Percentiles rank a stretch among this genome's conserved stretches.
Evolutionary conservation across 2,797 vertebrate genomes (phyloP).

Genomic region (Pseudocheirus occidentalis): DNA sequence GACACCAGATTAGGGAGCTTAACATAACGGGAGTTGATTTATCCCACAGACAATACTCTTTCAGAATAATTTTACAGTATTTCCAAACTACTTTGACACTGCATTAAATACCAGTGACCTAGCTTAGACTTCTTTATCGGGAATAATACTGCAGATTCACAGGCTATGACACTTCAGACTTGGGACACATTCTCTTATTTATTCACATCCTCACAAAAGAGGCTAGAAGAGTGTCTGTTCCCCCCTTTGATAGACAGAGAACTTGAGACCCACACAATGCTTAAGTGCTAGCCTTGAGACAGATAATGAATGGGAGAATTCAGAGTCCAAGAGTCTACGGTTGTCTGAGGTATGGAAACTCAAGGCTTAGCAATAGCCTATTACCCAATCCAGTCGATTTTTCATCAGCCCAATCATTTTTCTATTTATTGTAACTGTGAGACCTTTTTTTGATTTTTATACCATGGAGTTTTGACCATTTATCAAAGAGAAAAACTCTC

Average conservation of each 20-base stretch:
- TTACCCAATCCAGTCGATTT: neutral
- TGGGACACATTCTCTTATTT: neutral
- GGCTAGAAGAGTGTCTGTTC: neutral
- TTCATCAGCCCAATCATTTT: neutral
- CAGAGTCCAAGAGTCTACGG: neutral
- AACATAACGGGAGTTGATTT: neutral
- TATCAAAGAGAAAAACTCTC: neutral
- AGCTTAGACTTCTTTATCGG: neutral
- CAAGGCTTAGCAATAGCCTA: neutral
- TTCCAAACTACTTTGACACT: constrained; percentile 27
- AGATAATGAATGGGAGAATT: neutral
- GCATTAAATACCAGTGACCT: constrained; percentile 32
- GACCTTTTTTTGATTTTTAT: neutral
- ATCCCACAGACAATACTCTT: constrained; percentile 28
- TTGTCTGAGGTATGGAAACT: neutral
- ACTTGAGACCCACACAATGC: neutral
- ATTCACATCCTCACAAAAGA: neutral
- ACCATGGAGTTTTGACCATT: neutral
- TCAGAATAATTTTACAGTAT: constrained; percentile 34
- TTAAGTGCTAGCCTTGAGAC: neutral
- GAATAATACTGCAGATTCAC: neutral
- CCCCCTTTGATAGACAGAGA: neutral
- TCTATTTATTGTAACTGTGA: neutral
- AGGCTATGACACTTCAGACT: neutral
- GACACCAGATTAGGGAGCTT: constrained; percentile 23